Evolutionary conservation across 2,113 vertebrate species (phyloP).

Genomic region (Ochotona curzoniae): DNA sequence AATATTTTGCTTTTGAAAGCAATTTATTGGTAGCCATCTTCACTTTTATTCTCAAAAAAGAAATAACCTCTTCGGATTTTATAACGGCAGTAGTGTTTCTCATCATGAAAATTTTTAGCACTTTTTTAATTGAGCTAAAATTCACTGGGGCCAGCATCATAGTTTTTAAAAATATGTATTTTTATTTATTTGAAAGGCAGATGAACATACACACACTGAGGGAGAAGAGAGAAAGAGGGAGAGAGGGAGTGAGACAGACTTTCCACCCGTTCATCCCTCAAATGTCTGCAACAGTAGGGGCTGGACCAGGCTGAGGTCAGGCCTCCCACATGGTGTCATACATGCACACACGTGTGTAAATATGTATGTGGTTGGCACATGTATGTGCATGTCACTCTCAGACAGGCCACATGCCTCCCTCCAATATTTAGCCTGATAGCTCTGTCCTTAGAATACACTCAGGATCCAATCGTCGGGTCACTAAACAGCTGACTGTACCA

Average conservation of each 20-base stretch:
- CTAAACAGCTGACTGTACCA: not conserved
- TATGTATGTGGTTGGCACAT: not conserved
- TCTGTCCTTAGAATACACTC: not conserved
- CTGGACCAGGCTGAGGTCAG: too few species aligned
- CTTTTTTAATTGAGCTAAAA: constrained; percentile 40
- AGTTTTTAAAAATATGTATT: too few species aligned
- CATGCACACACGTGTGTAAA: not conserved
- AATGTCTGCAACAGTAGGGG: too few species aligned
- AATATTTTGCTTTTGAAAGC: constrained; percentile 12
- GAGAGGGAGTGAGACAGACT: too few species aligned
- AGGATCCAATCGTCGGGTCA: not conserved
- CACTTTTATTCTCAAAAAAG: not conserved
- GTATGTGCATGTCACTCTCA: not conserved
- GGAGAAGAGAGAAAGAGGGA: too few species aligned
- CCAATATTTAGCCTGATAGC: not conserved
- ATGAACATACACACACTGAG: too few species aligned
- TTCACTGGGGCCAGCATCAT: not conserved
- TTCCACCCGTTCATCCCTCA: too few species aligned
- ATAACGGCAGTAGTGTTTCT: not conserved
- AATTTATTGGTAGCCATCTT: not conserved
- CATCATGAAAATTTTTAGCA: not conserved
- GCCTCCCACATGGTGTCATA: too few species aligned
- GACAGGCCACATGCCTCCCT: not conserved
- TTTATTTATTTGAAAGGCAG: too few species aligned
- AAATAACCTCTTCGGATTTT: constrained; percentile 11